Evolutionary conservation across 1,140 invertebrate genomes (phyloP).

Genomic region (Homalodisca vitripennis): DNA sequence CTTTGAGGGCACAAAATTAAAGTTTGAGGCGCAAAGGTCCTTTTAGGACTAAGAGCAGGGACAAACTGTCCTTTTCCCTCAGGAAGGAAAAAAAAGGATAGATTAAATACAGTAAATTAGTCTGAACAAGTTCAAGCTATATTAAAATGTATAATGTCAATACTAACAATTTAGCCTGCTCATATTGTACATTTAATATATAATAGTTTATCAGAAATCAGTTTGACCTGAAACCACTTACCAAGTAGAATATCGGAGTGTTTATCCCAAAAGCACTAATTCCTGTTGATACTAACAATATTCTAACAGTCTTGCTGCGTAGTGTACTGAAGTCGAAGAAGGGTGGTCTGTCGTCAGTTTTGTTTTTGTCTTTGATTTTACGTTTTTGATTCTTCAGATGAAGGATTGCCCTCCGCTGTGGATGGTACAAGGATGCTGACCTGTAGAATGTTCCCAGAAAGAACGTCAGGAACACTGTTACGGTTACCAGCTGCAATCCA

Average conservation of each 20-base stretch:
- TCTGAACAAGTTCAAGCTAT: no score
- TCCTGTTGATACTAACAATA: constrained; percentile 75
- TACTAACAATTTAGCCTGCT: no score
- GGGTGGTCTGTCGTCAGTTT: constrained; percentile 71
- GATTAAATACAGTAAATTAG: no score
- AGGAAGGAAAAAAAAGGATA: no score
- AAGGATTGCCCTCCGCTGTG: constrained; percentile 81
- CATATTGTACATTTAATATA: neutral
- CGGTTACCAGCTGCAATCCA: constrained; percentile 82
- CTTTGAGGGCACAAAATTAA: no score
- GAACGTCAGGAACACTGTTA: constrained; percentile 79
- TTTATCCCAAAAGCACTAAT: constrained; percentile 78
- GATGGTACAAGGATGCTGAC: constrained; percentile 87
- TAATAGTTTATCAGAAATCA: neutral
- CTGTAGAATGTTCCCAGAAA: constrained; percentile 86
- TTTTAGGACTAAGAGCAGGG: no score
- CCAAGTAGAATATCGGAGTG: constrained; percentile 83
- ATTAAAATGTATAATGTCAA: no score
- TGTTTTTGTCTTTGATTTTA: constrained; percentile 75
- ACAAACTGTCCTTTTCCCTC: no score
- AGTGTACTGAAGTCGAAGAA: constrained; percentile 86
- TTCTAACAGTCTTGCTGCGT: constrained; percentile 78
- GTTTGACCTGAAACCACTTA: constrained; percentile 51
- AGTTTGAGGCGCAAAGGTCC: no score
- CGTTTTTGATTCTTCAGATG: constrained; percentile 89